Conservation (phyloP, 1,140 invertebrate species). For the Saccostrea cuccullata region DNA sequence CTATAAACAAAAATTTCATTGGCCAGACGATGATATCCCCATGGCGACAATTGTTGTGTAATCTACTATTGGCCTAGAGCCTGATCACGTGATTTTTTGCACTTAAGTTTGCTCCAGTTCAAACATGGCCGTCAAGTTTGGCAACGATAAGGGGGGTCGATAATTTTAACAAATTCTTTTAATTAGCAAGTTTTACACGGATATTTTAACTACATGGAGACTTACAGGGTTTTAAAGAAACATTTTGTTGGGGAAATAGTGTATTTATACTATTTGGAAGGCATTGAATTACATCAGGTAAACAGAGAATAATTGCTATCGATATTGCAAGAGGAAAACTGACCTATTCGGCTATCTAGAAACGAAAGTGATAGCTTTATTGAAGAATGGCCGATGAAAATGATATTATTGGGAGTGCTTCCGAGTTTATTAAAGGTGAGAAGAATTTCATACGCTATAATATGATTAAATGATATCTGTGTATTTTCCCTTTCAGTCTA, state of each 20-base stretch:
- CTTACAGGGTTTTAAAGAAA: conserved; percentile 28
- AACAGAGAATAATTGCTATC: neutral
- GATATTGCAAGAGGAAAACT: neutral
- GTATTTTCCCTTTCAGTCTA: conserved; percentile 31
- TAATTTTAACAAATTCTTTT: conserved; percentile 45
- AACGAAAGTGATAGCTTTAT: neutral
- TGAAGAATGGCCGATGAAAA: conserved; percentile 75
- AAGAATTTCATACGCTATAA: neutral
- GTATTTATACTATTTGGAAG: conserved; percentile 38
- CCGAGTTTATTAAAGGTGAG: conserved; percentile 78
- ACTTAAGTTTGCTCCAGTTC: conserved; percentile 66
- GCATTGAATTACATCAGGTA: conserved; percentile 45
- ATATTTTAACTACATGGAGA: conserved; percentile 48
- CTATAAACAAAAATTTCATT: conserved; percentile 68
- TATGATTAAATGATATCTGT: neutral
- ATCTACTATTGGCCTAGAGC: conserved; percentile 63
- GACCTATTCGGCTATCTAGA: neutral
- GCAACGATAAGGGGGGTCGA: conserved; percentile 47
- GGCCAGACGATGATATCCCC: conserved; percentile 70
- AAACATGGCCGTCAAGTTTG: conserved; percentile 75
- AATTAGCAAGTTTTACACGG: neutral
- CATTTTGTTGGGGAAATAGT: conserved; percentile 38
- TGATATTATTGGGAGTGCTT: conserved; percentile 78
- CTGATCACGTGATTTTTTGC: conserved; percentile 67
- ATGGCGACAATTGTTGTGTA: conserved; percentile 73